Evolutionary conservation across 2,888 invertebrate genomes (phyloP), one percentile per base, ranked within the genome.

Genomic region (Acrobasis consociella): DNA sequence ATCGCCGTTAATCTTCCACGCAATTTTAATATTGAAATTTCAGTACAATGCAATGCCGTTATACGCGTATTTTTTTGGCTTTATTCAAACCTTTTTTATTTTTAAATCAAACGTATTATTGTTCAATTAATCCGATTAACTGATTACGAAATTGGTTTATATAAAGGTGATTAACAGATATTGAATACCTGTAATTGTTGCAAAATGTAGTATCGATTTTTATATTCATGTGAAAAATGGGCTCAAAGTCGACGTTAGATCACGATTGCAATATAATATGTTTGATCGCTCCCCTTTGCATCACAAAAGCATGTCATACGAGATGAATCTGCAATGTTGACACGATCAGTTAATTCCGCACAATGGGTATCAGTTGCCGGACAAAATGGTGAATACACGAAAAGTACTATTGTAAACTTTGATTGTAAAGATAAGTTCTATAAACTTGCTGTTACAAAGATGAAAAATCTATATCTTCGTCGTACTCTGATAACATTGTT

Each of bases 201-300:
- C 7, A 46, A 46, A 46, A 46, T 3, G n/a, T 5, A 46, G 11
- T 13, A 13, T 13, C n/a, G 7, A n/a, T 46, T 13, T 5, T 13
- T 46, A 46, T 3, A 10, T 42, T 42, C n/a, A 46, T n/a, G 46
- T 10, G 46, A 9, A 11, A 46, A 46, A 11, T 46, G 46, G n/a
- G 46, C 46, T 5, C 53, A 3, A 22, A 22, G 22, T 22, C 22
- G 22, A 22, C 1, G 22, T 3, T 22, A 22, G 37, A 15, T 15
- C 53, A 22, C n/a, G 31, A 53, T 52, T 61, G 64, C 63, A 61
- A 65, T 58, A 9, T 49, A 64, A 65, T 64, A 65, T 65, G 63
- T 65, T 60, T 61, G 64, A 49, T 50, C 60, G 62, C 64, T 63
- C 64, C 64, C 62, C 65, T 65, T 52, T 31, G 52, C 31, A 65